A percentile compares a stretch with the other conserved stretches of the same genome.
These are phyloP conservation scores for Chamaetylas fuelleborni DNA, from an alignment of 2,113 vertebrate genomes.

Conservation along the genomic window DNA sequence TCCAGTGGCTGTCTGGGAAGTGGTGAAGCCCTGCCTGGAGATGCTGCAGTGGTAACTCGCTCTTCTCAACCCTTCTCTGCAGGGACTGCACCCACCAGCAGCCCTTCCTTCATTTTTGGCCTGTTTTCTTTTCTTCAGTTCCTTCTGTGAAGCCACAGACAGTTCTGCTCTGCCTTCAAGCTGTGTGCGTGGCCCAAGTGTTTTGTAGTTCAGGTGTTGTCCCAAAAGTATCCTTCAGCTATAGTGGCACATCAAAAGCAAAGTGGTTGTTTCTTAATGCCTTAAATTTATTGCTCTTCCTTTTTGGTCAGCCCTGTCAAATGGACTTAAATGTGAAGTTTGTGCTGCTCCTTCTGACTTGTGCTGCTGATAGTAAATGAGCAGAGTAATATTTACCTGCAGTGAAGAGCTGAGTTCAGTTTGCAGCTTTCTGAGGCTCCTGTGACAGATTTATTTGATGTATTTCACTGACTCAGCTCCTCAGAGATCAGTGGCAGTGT, in stretches of 20 bases:
- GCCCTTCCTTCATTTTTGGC: background rate
- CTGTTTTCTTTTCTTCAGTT: background rate
- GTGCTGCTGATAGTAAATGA: background rate
- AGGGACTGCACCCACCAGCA: too few relatives aligned
- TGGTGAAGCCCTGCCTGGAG: background rate
- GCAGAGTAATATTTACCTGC: background rate
- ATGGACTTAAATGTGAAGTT: background rate
- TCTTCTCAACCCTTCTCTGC: background rate
- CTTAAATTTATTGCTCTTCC: background rate
- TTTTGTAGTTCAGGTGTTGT: background rate
- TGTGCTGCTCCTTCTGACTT: background rate
- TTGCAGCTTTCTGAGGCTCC: background rate
- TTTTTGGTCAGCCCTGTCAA: background rate
- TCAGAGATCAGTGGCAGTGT: background rate
- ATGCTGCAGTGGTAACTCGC: background rate
- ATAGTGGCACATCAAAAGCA: background rate
- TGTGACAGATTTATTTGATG: background rate
- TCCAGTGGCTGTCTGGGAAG: background rate
- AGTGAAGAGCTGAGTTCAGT: background rate
- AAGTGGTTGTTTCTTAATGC: background rate
- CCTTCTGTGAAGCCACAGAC: background rate
- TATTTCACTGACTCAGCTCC: background rate
- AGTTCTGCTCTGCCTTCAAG: background rate
- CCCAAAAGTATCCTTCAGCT: background rate
- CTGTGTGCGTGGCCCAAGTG: rapidly evolving